Evolutionary conservation across 23 tunicate genomes (phyloP), one percentile per base, ranked within the genome.

Genomic region (Oikopleura vanhoeffeni): DNA sequence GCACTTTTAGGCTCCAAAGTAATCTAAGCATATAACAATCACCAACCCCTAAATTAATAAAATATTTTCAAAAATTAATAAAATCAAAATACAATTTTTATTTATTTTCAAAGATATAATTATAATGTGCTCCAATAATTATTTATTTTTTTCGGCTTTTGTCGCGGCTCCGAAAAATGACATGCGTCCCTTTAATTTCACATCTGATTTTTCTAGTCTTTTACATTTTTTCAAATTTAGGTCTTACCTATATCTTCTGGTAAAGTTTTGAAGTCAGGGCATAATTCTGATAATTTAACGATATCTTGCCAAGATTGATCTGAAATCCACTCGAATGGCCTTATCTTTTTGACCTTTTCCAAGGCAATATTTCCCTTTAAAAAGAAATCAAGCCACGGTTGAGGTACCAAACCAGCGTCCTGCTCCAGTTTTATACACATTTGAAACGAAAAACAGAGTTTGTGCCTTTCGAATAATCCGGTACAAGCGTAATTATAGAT

Each of bases 401-500:
- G 99, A 3, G 71, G 77, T 64, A 88, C 91, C 28, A 85, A 67
- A 24, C 96, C 96, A 40, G 88, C 84, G 67, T 95, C 99, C 84
- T 95, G 99, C 0, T 86, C 90, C 67, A 95, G 83, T 83, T 95
- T 95, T 39, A 90, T 95, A 40, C 97, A 91, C 99, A 95, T 95
- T 88, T 95, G 99, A 88, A 95, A 95, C 28, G 99, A 90, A 83
- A 95, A 95, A 40, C 89, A 87, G 13, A 95, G 88, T 41, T 95
- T 95, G 85, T 95, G 99, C 57, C 89, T 91, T 89, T 95, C 99
- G 77, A 95, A 95, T 76, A 95, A 84, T 0, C 99, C 99, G 38
- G 99, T 95, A 83, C 99, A 95, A 39, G 99, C 99, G 41, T 95
- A 95, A 89, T 95, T 95, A 86, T 95, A 95, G 57, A 95, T 86